These are phyloP conservation scores for Oreamnos americanus DNA, from an alignment of 2,113 vertebrate genomes.

Conservation along the genomic window DNA sequence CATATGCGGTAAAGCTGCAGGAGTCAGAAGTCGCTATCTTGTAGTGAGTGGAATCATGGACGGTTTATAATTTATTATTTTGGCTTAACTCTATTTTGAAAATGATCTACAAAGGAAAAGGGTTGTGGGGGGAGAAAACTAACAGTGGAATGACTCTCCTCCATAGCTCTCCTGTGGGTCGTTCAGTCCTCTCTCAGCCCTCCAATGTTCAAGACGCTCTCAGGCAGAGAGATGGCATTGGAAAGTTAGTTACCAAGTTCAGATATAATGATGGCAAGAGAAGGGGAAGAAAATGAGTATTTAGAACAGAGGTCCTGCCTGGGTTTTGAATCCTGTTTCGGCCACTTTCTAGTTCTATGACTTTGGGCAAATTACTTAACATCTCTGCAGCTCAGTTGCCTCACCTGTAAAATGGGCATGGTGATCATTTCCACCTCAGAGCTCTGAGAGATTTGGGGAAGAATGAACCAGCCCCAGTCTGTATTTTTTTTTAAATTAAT, in stretches of 20 bases:
- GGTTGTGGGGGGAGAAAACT: not conserved
- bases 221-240: not conserved
- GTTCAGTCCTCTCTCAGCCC: too few species aligned
- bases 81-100: slow-evolving; percentile 1
- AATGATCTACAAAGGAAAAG: not conserved
- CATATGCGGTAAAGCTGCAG: not conserved
- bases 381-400: not conserved
- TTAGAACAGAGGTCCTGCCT: not conserved
- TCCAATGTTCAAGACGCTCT: not conserved
- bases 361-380: not conserved
- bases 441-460: not conserved
- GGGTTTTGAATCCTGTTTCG: not conserved
- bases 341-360: not conserved
- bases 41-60: not conserved
- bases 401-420: not conserved
- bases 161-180: not conserved
- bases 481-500: not conserved
- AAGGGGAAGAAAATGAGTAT: not conserved
- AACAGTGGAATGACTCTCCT: not conserved
- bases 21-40: not conserved
- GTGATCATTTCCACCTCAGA: not conserved
- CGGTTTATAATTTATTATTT: not conserved
- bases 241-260: not conserved
- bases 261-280: not conserved
- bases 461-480: not conserved